Conservation (phyloP, 2,888 invertebrate species). For the Eumerus sabulonum region DNA sequence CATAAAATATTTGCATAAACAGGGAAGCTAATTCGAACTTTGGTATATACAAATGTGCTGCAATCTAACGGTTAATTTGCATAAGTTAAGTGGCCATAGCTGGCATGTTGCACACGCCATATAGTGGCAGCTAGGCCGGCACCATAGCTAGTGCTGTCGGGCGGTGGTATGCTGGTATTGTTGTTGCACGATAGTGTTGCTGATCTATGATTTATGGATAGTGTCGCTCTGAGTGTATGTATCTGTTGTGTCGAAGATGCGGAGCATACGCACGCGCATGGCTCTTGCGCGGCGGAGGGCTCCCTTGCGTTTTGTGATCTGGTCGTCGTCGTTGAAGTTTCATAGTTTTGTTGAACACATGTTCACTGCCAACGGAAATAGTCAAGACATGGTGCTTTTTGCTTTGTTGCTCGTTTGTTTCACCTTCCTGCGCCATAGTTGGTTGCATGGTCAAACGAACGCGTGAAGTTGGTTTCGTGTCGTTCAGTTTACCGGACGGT, state of each 20-base stretch:
- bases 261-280: conserved; percentile 48
- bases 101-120: conserved; percentile 61
- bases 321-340: conserved; percentile 46
- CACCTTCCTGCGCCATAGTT: conserved; percentile 14
- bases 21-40: conserved; percentile 66
- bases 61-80: conserved; percentile 68
- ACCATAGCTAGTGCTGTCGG: background rate
- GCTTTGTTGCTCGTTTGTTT: conserved; percentile 13
- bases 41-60: conserved; percentile 63
- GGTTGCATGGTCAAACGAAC: conserved; percentile 41
- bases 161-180: conserved; percentile 29
- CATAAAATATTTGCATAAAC: conserved; percentile 67
- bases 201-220: conserved; percentile 66
- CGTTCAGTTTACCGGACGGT: conserved; percentile 47
- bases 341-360: conserved; percentile 68
- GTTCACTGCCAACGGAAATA: conserved; percentile 67
- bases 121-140: conserved; percentile 1
- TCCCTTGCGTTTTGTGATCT: conserved; percentile 11
- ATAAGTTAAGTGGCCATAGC: conserved; percentile 61
- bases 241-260: conserved; percentile 56
- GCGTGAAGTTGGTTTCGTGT: conserved; percentile 55
- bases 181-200: conserved; percentile 48
- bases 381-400: conserved; percentile 53
- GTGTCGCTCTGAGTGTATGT: conserved; percentile 43
- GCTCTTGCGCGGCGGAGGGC: conserved; percentile 9